Conservation (phyloP, 2,113 vertebrate genomes). For the Cyprinus carpio region DNA sequence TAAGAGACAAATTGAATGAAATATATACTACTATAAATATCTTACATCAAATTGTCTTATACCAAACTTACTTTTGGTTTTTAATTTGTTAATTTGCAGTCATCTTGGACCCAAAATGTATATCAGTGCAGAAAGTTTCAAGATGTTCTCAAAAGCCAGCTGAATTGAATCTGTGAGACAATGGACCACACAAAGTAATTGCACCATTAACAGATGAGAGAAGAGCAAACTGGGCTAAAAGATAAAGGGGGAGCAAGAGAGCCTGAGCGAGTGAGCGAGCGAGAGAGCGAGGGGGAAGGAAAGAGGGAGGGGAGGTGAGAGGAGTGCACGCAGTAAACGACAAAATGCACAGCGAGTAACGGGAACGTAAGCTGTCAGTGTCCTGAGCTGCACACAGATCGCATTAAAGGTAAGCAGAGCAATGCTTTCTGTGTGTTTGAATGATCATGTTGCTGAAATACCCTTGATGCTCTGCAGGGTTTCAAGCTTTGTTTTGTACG, state of each 20-base stretch:
- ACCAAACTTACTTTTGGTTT: background rate
- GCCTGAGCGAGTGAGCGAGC: background rate
- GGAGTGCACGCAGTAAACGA: constrained; percentile 38
- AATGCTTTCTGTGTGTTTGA: constrained; percentile 27
- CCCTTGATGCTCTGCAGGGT: constrained; percentile 30
- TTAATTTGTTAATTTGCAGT: background rate
- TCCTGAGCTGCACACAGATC: constrained; percentile 50
- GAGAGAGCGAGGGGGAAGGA: constrained; percentile 12
- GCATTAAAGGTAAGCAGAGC: constrained; percentile 53
- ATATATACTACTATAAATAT: too few species aligned
- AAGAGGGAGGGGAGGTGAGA: constrained; percentile 7
- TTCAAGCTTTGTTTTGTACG: constrained; percentile 18
- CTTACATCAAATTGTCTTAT: too few species aligned
- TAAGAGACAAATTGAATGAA: background rate
- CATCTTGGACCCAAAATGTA: background rate
- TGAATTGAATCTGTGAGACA: background rate
- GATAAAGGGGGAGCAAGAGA: constrained; percentile 46
- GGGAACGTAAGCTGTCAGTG: constrained; percentile 43
- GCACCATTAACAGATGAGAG: background rate
- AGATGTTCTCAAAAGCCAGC: background rate
- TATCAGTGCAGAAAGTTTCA: background rate
- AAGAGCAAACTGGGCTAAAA: constrained; percentile 21
- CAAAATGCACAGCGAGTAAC: constrained; percentile 43
- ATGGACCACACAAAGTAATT: background rate
- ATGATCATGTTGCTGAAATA: background rate